Percentiles rank a stretch among this genome's conserved stretches.
These are phyloP conservation scores for Tetrao urogallus DNA, from an alignment of 2,113 vertebrate genomes.

Conservation along the genomic window DNA sequence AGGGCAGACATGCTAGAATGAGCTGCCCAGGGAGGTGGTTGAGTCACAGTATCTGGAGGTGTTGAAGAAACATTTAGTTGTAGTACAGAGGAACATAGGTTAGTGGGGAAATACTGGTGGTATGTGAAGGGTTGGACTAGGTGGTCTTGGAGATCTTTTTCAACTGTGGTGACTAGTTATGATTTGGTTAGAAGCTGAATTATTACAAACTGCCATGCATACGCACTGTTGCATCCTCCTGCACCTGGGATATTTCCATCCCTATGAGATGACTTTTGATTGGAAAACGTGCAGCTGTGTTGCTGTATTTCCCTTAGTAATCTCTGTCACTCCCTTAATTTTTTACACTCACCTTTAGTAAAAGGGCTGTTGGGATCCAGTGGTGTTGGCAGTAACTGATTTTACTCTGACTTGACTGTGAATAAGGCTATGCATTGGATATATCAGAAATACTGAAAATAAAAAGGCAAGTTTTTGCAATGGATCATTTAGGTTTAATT, in stretches of 20 bases:
- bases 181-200: neutral
- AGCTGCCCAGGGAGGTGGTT: too few relatives aligned
- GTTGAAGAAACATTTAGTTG: too few relatives aligned
- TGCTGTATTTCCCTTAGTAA: constrained; percentile 24
- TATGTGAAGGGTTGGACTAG: too few relatives aligned
- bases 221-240: neutral
- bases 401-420: constrained; percentile 30
- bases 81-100: too few relatives aligned
- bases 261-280: neutral
- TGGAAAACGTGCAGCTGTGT: constrained; percentile 11
- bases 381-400: constrained; percentile 52
- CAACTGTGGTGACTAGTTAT: neutral
- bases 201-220: neutral
- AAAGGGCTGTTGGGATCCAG: constrained; percentile 57
- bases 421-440: constrained; percentile 1
- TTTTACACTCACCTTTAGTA: neutral
- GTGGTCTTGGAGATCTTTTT: too few relatives aligned
- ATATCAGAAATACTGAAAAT: neutral
- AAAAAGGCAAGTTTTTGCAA: neutral
- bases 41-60: too few relatives aligned
- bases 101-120: too few relatives aligned
- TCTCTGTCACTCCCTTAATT: constrained; percentile 19
- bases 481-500: neutral
- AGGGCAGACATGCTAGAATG: too few relatives aligned
- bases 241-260: constrained; percentile 40